Conservation (phyloP, 1,140 invertebrate species). For the Odontomachus brunneus region DNA sequence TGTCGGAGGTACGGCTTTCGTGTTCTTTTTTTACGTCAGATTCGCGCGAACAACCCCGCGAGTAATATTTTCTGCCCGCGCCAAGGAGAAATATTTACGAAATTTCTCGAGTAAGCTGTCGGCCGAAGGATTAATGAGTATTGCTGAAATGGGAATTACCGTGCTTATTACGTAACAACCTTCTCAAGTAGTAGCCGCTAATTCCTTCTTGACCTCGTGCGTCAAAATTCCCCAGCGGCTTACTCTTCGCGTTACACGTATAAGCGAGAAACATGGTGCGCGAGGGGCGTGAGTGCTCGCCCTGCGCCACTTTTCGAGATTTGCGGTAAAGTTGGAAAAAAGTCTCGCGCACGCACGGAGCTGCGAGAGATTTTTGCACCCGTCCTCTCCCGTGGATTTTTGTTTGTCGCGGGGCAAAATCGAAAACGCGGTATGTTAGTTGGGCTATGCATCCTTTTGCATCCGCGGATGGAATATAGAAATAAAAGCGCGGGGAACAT, state of each 20-base stretch:
- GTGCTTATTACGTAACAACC: constrained; percentile 32
- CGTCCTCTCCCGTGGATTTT: no score
- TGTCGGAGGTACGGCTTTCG: no score
- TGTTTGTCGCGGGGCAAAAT: no score
- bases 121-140: constrained; percentile 37
- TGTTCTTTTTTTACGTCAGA: neutral
- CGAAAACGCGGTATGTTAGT: no score
- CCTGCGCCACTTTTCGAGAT: neutral
- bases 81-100: neutral
- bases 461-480: no score
- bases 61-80: neutral
- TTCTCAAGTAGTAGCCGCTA: constrained; percentile 30
- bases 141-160: constrained; percentile 41
- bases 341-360: no score
- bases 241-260: neutral
- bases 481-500: no score
- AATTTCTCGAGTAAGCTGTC: constrained; percentile 19
- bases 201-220: constrained; percentile 41
- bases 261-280: constrained; percentile 32
- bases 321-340: neutral
- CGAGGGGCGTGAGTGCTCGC: neutral
- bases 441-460: no score
- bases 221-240: constrained; percentile 43
- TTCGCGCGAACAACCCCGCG: no score
- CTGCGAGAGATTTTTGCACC: no score